Percentiles rank a stretch among this genome's conserved stretches.
Conservation (phyloP, 2,113 vertebrate species). For the Phaethornis superciliosus region DNA sequence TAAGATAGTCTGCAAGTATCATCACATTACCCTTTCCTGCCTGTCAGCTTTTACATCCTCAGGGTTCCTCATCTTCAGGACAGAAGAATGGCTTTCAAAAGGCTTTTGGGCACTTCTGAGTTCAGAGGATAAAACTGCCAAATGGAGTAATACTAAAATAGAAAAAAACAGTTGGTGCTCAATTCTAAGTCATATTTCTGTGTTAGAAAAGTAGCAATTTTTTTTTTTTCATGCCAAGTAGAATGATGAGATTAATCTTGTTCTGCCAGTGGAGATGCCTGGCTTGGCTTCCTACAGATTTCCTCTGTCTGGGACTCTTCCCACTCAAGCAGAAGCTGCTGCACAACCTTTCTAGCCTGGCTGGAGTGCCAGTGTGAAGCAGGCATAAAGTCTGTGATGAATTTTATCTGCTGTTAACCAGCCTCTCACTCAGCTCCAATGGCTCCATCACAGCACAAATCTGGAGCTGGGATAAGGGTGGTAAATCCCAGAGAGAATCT, state of each 20-base stretch:
- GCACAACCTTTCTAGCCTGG: background rate
- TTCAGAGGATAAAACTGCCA: background rate
- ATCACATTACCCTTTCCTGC: background rate
- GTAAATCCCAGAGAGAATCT: background rate
- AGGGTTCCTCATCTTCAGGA: background rate
- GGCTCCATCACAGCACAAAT: background rate
- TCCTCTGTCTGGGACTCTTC: background rate
- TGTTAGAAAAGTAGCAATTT: background rate
- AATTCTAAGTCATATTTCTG: background rate
- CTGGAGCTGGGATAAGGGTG: background rate
- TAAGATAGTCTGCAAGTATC: background rate
- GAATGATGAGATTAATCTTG: background rate
- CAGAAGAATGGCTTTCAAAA: background rate
- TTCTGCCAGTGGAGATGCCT: background rate
- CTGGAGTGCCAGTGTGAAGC: background rate
- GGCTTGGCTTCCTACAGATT: background rate
- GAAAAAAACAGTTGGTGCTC: background rate
- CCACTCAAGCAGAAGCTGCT: background rate
- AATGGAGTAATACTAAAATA: background rate
- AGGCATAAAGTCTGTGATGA: background rate
- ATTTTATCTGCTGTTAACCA: background rate
- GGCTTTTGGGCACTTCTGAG: background rate
- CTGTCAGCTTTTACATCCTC: background rate
- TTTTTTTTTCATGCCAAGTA: background rate
- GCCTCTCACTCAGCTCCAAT: accelerated